phyloP scores from a whole-genome alignment of 2,113 vertebrate species.

The Mirounga angustirostris region DNA sequence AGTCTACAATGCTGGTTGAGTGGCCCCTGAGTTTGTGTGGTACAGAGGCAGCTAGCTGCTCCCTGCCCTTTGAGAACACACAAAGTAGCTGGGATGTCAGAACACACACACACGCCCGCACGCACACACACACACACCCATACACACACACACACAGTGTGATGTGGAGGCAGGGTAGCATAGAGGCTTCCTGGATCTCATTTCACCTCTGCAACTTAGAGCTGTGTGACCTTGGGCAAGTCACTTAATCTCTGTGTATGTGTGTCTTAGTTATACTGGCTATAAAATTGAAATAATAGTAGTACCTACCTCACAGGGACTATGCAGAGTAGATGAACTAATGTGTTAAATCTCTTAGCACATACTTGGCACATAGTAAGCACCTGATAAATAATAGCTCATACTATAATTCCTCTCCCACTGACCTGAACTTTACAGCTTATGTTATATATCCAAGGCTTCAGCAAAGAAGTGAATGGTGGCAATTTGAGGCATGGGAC shows the following conservation, averaged over 20 bases:
- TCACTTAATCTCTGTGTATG: slow-evolving; percentile 11
- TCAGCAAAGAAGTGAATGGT: slow-evolving; percentile 1
- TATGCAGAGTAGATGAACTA: background rate
- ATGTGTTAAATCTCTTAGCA: background rate
- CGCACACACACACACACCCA: background rate
- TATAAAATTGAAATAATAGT: slow-evolving; percentile 41
- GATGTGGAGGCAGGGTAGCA: background rate
- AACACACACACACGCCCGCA: background rate
- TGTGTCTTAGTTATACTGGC: slow-evolving; percentile 1
- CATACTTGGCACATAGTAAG: background rate
- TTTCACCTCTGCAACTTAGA: slow-evolving; percentile 38
- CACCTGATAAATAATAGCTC: slow-evolving; percentile 24
- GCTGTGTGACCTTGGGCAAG: slow-evolving; percentile 7
- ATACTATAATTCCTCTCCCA: slow-evolving; percentile 1
- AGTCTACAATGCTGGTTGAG: background rate
- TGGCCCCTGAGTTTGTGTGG: background rate
- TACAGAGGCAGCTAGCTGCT: background rate
- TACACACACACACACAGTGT: background rate
- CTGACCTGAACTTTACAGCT: background rate
- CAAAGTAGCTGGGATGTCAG: background rate
- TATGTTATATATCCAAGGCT: background rate
- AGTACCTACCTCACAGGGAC: background rate
- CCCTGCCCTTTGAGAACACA: background rate
- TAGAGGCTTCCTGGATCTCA: background rate
- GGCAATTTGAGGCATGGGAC: background rate